These are phyloP conservation scores for Rhincodon typus DNA, from an alignment of 2,797 vertebrate genomes.

Conservation along the genomic window DNA sequence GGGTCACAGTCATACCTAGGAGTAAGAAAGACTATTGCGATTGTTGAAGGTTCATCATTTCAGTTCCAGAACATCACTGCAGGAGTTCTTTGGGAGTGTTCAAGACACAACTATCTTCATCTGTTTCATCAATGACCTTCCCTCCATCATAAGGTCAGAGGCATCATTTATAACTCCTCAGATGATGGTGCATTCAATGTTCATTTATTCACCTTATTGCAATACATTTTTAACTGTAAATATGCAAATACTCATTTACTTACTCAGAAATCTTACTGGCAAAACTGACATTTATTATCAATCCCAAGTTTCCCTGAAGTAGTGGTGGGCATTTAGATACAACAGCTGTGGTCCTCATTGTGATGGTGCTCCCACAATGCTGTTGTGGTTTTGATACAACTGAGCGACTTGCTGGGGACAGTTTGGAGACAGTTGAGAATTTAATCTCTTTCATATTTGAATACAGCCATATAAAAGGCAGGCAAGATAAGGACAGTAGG, in stretches of 20 bases:
- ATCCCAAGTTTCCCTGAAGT: neutral
- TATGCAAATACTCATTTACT: neutral
- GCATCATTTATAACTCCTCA: no score
- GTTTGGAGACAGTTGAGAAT: no score
- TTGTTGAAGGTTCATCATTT: no score
- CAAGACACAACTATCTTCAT: no score
- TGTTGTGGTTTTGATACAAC: neutral
- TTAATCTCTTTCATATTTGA: no score
- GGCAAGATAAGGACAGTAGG: neutral
- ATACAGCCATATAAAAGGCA: neutral
- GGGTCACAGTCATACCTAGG: no score
- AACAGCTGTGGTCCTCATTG: neutral
- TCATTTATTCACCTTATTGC: neutral
- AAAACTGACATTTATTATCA: neutral
- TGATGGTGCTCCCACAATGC: neutral
- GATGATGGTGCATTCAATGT: no score
- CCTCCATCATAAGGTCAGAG: no score
- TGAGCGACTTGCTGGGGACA: neutral
- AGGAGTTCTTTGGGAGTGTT: no score
- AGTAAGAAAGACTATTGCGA: no score
- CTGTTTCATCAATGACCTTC: no score
- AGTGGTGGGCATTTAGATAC: neutral
- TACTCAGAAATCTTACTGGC: neutral
- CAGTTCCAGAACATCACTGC: no score
- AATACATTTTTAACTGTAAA: neutral